A percentile compares a stretch with the other conserved stretches of the same genome.
phyloP scores from a whole-genome alignment of 1,140 invertebrate species.

The Ceratina calcarata region DNA sequence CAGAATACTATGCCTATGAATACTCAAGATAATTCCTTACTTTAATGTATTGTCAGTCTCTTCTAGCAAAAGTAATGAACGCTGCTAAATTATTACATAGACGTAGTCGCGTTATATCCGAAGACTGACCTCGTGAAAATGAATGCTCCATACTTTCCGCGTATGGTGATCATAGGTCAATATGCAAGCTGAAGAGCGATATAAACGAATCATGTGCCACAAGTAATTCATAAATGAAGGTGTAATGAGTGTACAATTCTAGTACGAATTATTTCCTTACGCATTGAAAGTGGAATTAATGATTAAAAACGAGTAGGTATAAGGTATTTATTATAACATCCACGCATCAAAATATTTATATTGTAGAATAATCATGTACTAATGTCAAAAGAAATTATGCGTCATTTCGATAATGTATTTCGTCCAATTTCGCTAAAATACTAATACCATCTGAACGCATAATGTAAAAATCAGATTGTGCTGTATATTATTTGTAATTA shows the following conservation, averaged over 20 bases:
- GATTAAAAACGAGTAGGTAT: conserved; percentile 25
- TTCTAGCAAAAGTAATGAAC: conserved; percentile 51
- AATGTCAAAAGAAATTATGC: conserved; percentile 38
- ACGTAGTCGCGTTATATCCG: conserved; percentile 48
- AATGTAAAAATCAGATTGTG: conserved; percentile 39
- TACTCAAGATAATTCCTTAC: conserved; percentile 57
- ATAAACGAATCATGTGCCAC: conserved; percentile 45
- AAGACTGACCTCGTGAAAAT: conserved; percentile 43
- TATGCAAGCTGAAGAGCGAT: conserved; percentile 15
- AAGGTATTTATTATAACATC: conserved; percentile 54
- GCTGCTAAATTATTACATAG: conserved; percentile 32
- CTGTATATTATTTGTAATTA: conserved; percentile 53
- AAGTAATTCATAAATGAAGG: conserved; percentile 52
- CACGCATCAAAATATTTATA: conserved; percentile 57
- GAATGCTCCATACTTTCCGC: conserved; percentile 20
- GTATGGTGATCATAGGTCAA: conserved; percentile 21
- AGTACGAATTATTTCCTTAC: conserved; percentile 45
- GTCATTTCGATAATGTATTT: conserved; percentile 51
- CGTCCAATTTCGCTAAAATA: conserved; percentile 59
- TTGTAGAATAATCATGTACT: conserved; percentile 54
- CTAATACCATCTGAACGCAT: conserved; percentile 37
- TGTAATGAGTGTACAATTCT: conserved; percentile 46
- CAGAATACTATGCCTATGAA: conserved; percentile 56
- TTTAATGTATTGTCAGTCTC: conserved; percentile 59
- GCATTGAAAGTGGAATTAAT: conserved; percentile 27